Percentiles rank a stretch among this genome's conserved stretches.
phyloP scores from a whole-genome alignment of 2,113 vertebrate genomes.

The Hydrolagus affinis region DNA sequence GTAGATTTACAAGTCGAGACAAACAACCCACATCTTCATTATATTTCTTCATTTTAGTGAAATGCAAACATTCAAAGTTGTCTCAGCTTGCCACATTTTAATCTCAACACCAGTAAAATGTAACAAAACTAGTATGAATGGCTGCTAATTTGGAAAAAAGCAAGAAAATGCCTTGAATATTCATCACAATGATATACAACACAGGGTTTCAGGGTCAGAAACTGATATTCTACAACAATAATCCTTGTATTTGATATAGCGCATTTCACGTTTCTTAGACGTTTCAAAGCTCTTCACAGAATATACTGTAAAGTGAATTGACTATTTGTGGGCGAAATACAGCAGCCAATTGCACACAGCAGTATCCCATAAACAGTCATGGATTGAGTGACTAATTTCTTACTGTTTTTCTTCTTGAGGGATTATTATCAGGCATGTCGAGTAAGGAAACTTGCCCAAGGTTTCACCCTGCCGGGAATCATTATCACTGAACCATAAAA shows the following conservation, averaged over 20 bases:
- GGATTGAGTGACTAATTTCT: too few relatives aligned
- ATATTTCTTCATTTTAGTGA: conserved; percentile 2
- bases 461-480: too few relatives aligned
- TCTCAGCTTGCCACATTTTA: background rate
- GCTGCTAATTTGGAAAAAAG: background rate
- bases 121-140: background rate
- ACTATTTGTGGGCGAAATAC: too few relatives aligned
- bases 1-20: background rate
- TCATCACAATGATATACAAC: background rate
- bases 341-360: too few relatives aligned
- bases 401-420: too few relatives aligned
- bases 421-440: too few relatives aligned
- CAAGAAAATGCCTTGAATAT: background rate
- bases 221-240: background rate
- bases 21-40: background rate
- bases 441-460: too few relatives aligned
- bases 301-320: too few relatives aligned
- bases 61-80: background rate
- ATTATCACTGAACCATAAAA: background rate
- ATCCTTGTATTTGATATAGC: too few relatives aligned
- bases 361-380: too few relatives aligned
- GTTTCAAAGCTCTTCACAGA: too few relatives aligned
- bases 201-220: background rate
- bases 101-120: background rate
- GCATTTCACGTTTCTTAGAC: too few relatives aligned